Percentiles rank a stretch among this genome's conserved stretches.
These are phyloP conservation scores for Parascotia fuliginaria DNA, from an alignment of 2,888 invertebrate species.

Conservation along the genomic window DNA sequence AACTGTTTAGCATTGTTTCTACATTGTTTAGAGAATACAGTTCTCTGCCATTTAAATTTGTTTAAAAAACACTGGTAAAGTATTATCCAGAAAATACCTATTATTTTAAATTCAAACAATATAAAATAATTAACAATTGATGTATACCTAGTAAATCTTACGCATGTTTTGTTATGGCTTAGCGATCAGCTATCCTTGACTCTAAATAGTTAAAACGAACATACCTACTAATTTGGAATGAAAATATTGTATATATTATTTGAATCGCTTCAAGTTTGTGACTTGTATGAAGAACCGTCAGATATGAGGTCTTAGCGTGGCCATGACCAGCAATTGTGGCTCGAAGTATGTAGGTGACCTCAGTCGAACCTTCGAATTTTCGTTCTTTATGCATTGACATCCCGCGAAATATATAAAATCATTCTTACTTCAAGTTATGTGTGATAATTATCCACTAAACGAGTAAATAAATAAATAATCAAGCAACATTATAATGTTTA, in stretches of 20 bases:
- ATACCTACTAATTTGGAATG: background rate
- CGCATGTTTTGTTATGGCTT: too few species aligned
- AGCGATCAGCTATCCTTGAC: background rate
- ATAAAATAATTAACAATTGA: too few species aligned
- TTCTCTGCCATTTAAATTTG: too few species aligned
- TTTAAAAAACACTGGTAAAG: too few species aligned
- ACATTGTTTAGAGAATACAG: too few species aligned
- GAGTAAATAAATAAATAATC: conserved; percentile 19
- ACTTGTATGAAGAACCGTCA: conserved; percentile 46
- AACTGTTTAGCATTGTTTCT: too few species aligned
- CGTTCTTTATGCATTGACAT: conserved; percentile 69
- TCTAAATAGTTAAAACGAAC: background rate
- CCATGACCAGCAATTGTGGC: conserved; percentile 74
- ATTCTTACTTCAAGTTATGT: conserved; percentile 10
- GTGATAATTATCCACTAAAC: conserved; percentile 5
- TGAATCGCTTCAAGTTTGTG: conserved; percentile 41
- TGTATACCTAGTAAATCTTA: too few species aligned
- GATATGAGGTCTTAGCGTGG: conserved; percentile 68
- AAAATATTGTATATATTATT: background rate
- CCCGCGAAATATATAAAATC: conserved; percentile 53
- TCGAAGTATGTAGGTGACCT: conserved; percentile 82
- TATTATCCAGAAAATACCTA: too few species aligned
- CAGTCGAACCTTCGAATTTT: conserved; percentile 72
- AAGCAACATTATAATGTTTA: conserved; percentile 23
- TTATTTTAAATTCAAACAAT: too few species aligned